These are phyloP conservation scores for Enteromius unitaeniatus DNA, from an alignment of 2,797 vertebrate species.

Conservation along the genomic window DNA sequence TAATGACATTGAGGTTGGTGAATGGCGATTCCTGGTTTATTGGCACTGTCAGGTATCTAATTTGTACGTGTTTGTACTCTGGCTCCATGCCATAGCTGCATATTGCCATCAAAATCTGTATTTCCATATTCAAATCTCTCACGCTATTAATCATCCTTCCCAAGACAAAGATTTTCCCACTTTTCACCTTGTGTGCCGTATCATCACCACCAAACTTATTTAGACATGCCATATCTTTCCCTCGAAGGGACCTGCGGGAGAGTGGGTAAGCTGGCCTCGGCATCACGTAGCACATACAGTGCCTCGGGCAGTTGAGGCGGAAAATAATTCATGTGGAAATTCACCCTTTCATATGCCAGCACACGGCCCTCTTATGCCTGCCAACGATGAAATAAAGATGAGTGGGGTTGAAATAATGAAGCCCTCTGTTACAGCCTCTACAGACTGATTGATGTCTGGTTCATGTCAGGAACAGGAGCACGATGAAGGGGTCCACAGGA, in stretches of 20 bases:
- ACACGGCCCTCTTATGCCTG: slow-evolving; percentile 61
- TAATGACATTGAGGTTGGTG: not conserved
- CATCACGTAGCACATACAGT: slow-evolving; percentile 35
- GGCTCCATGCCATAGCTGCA: slow-evolving; percentile 3
- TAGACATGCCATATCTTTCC: not conserved
- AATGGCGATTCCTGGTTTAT: not conserved
- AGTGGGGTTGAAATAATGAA: slow-evolving; percentile 68
- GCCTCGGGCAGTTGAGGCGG: slow-evolving; percentile 57
- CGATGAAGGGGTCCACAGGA: not conserved
- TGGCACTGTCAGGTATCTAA: not conserved
- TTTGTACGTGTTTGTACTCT: slow-evolving; percentile 12
- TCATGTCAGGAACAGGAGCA: not conserved
- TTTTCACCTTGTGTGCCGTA: not conserved
- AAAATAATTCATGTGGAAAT: slow-evolving; percentile 78
- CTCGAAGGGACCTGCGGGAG: not conserved
- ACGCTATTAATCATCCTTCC: slow-evolving; percentile 11
- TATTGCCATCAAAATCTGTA: slow-evolving; percentile 14
- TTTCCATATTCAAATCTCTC: slow-evolving; percentile 22
- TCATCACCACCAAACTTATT: slow-evolving; percentile 5
- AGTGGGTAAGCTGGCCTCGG: not conserved
- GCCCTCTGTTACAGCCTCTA: slow-evolving; percentile 52
- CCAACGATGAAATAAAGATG: slow-evolving; percentile 77
- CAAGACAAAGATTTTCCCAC: slow-evolving; percentile 22
- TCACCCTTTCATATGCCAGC: slow-evolving; percentile 74
- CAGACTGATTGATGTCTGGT: slow-evolving; percentile 63